Evolutionary conservation across 2,113 vertebrate genomes (phyloP).

Genomic region (Rissa tridactyla): DNA sequence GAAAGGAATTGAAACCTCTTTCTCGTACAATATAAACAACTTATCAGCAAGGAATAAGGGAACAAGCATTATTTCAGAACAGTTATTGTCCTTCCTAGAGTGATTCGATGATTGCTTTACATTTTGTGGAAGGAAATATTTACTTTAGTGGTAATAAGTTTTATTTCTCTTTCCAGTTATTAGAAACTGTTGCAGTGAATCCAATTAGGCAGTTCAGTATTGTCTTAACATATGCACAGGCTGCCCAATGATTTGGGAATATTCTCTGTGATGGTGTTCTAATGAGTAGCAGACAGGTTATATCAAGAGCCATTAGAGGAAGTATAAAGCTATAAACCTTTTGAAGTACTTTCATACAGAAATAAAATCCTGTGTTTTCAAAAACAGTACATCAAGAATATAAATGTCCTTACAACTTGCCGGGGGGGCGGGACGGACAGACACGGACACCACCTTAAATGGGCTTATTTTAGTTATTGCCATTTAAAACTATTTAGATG

Average conservation of each 20-base stretch:
- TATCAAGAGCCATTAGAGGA: neutral
- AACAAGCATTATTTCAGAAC: neutral
- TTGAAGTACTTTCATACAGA: neutral
- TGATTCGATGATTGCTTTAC: neutral
- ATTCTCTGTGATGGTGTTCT: neutral
- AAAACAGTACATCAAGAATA: neutral
- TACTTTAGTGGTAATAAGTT: neutral
- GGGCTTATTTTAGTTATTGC: neutral
- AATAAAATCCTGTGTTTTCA: neutral
- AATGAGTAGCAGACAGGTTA: neutral
- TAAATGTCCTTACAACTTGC: neutral
- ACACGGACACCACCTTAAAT: neutral
- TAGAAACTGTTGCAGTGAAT: neutral
- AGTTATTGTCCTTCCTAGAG: neutral
- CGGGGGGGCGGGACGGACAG: too few species aligned
- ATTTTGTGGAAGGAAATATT: neutral
- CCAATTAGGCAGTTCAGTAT: neutral
- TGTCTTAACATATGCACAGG: neutral
- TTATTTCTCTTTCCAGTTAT: neutral
- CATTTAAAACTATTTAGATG: neutral
- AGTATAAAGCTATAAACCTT: neutral
- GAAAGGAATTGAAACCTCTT: neutral
- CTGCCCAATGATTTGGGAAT: neutral
- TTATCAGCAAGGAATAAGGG: neutral
- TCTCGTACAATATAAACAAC: neutral